These are phyloP conservation scores for Apis dorsata DNA, from an alignment of 1,140 invertebrate species.

Conservation along the genomic window DNA sequence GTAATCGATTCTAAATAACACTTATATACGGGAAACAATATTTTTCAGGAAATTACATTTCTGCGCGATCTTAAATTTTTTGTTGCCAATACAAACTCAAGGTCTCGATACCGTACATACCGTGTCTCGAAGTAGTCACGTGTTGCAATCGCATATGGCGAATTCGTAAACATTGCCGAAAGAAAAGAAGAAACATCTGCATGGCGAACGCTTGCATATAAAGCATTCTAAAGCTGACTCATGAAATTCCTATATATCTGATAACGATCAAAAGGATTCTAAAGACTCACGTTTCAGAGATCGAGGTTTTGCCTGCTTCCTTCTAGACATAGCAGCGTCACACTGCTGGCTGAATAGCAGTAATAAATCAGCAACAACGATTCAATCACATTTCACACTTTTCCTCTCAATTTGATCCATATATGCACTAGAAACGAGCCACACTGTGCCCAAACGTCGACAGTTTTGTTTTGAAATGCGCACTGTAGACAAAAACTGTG, in stretches of 20 bases:
- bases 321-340: constrained; percentile 77
- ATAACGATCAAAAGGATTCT: background rate
- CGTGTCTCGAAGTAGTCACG: background rate
- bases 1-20: background rate
- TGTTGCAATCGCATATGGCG: background rate
- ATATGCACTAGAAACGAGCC: constrained; percentile 2
- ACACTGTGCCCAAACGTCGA: background rate
- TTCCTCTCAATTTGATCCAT: background rate
- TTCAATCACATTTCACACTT: constrained; percentile 46
- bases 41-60: background rate
- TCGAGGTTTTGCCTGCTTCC: constrained; percentile 81
- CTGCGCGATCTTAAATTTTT: background rate
- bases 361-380: constrained; percentile 8
- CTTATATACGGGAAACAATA: background rate
- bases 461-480: constrained; percentile 3
- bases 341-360: background rate
- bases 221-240: constrained; percentile 5
- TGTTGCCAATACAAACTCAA: background rate
- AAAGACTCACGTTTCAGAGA: constrained; percentile 79
- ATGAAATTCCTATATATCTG: constrained; percentile 1
- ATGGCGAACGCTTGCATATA: background rate
- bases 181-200: background rate
- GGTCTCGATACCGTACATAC: background rate
- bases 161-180: background rate
- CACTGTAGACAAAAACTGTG: background rate